Base-by-base conservation (phyloP, 2,113 vertebrate genomes). In the Cheirogaleus medius region DNA sequence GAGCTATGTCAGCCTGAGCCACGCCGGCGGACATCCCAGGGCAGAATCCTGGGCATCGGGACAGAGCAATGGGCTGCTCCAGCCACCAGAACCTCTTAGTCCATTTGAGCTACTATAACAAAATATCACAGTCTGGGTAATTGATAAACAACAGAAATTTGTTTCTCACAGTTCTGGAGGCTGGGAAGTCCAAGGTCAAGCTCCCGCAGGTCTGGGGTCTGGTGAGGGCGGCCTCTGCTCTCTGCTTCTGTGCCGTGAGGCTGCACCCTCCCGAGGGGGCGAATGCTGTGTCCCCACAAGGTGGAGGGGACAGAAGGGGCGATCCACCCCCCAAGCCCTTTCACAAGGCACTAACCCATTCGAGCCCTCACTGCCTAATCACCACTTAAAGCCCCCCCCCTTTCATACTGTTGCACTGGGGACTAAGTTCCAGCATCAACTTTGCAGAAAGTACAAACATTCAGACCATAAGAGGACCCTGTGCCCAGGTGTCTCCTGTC, bases 21-120 rank as follows among this genome's bases (percentile, higher is more conserved):
- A 1, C 32, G 68, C 37, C 32, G 8, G 71, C 0, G 15, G 37
- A 14, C 21, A 12, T 29, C 83, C 39, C 39, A 5, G 63, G 83
- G 66, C 32, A 37, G 3, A 21, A 58, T 39, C 37, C 71, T 27
- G 21, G 25, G 37, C 71, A 27, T 29, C 12, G 8, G 21, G 13
- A 14, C 44, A 54, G 44, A n/a, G 39, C 1, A 1, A 15, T 0
- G 1, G 66, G 66, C n/a, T 8, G 29, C n/a, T 66, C 15, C 8
- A 37, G 47, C 37, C 68, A 6, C 0, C 0, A 6, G 54, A 12
- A 42, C 86, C 12, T 1, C n/a, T 39, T 44, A 29, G 39, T 44
- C 39, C 3, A 7, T 9, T 29, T 15, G 71, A 47, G 14, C 71
- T 74, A 42, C 69, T 73, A 25, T 29, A 47, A 44, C 71, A 74